phyloP scores from a whole-genome alignment of 2,113 vertebrate species.

The Rhynchomys soricoides region DNA sequence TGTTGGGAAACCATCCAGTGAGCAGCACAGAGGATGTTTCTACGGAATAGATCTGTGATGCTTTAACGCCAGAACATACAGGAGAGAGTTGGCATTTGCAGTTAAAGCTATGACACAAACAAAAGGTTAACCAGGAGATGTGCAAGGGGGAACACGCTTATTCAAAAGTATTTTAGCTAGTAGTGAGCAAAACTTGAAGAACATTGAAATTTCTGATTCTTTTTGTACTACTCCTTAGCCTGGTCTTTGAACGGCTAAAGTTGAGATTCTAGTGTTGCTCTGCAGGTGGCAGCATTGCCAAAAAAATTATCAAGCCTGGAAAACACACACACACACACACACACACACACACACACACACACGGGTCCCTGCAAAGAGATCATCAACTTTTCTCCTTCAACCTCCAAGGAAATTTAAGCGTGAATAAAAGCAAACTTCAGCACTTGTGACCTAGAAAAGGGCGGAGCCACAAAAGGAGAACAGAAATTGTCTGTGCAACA shows the following conservation, averaged over 20 bases:
- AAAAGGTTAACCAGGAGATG: background rate
- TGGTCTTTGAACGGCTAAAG: background rate
- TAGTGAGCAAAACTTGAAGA: background rate
- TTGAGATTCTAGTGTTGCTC: slow-evolving; percentile 45
- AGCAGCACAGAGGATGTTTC: slow-evolving; percentile 63
- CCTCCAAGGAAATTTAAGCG: background rate
- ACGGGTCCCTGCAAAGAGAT: background rate
- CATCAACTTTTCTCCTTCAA: background rate
- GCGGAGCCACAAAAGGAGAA: background rate
- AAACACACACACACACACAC: background rate
- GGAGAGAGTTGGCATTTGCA: background rate
- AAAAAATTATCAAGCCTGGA: slow-evolving; percentile 15
- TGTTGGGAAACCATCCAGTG: background rate
- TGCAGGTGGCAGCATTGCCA: slow-evolving; percentile 66
- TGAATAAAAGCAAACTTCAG: slow-evolving; percentile 16
- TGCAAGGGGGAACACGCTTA: background rate
- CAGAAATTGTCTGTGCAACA: background rate
- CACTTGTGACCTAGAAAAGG: background rate
- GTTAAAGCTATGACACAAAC: background rate
- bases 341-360: background rate
- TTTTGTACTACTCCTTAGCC: background rate
- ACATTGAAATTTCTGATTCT: background rate
- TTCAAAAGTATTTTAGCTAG: background rate
- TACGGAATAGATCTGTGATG: background rate
- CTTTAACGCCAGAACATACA: background rate